These are phyloP conservation scores for Cathartes aura DNA, from an alignment of 2,113 vertebrate species.

Conservation along the genomic window DNA sequence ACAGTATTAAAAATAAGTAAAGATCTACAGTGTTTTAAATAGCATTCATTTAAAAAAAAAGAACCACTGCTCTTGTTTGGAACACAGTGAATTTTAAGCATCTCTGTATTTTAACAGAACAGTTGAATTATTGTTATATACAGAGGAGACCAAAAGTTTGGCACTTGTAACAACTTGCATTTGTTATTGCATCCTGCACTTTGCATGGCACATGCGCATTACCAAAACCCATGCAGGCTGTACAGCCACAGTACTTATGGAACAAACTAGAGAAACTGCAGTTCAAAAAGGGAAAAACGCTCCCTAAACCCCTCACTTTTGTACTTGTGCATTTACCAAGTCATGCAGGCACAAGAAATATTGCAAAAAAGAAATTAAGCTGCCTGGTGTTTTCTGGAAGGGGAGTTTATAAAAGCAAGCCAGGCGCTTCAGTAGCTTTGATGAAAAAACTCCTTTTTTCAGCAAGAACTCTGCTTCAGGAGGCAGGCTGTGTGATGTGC, in stretches of 20 bases:
- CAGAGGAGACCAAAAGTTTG: conserved; percentile 62
- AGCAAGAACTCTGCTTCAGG: background rate
- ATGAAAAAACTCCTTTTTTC: background rate
- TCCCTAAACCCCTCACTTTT: background rate
- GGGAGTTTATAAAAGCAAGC: background rate
- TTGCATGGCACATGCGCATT: background rate
- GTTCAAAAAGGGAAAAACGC: background rate
- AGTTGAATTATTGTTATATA: background rate
- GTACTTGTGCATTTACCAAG: background rate
- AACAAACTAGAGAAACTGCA: conserved; percentile 31
- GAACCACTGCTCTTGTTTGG: background rate
- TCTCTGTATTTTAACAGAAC: conserved; percentile 8
- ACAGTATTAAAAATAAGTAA: background rate
- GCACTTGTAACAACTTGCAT: conserved; percentile 68
- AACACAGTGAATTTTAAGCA: conserved; percentile 63
- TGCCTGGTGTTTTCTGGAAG: background rate
- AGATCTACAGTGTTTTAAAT: conserved; percentile 38
- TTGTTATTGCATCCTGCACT: conserved; percentile 69
- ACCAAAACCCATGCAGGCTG: background rate
- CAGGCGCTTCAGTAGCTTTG: background rate
- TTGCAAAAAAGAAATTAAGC: background rate
- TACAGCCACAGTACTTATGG: background rate
- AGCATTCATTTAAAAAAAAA: background rate
- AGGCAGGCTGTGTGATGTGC: background rate
- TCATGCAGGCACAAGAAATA: conserved; percentile 24